Conservation (phyloP, 2,888 invertebrate genomes). For the Ypsolopha sequella region DNA sequence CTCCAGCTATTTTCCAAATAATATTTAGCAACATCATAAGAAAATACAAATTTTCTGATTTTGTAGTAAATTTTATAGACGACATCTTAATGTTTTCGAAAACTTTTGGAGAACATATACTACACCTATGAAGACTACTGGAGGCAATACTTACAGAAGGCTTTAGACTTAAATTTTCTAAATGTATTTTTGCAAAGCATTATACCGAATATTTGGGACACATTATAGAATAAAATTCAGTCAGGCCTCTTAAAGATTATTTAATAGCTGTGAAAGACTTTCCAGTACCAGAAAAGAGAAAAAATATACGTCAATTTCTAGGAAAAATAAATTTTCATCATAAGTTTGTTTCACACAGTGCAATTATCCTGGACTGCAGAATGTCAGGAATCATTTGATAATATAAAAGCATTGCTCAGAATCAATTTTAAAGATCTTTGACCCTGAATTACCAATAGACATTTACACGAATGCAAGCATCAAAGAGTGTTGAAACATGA, state of each 20-base stretch:
- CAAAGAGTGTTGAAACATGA: slow-evolving; percentile 12
- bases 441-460: slow-evolving; percentile 14
- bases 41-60: slow-evolving; percentile 3
- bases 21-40: slow-evolving; percentile 5
- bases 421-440: slow-evolving; percentile 14
- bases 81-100: slow-evolving; percentile 5
- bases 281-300: neutral
- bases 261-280: neutral
- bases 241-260: neutral
- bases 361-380: slow-evolving; percentile 4
- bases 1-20: slow-evolving; percentile 15
- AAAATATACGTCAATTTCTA: neutral
- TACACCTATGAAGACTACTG: slow-evolving; percentile 4
- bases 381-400: slow-evolving; percentile 11
- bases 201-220: slow-evolving; percentile 2
- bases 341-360: slow-evolving; percentile 3
- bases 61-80: too few species aligned
- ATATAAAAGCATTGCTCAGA: slow-evolving; percentile 12
- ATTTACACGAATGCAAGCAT: slow-evolving; percentile 17
- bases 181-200: slow-evolving; percentile 7
- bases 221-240: neutral
- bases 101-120: slow-evolving; percentile 4
- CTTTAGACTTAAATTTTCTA: slow-evolving; percentile 8
- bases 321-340: too few species aligned
- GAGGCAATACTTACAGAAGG: slow-evolving; percentile 6